phyloP scores from a whole-genome alignment of 2,888 invertebrate genomes.

The Toxonevra muliebris region DNA sequence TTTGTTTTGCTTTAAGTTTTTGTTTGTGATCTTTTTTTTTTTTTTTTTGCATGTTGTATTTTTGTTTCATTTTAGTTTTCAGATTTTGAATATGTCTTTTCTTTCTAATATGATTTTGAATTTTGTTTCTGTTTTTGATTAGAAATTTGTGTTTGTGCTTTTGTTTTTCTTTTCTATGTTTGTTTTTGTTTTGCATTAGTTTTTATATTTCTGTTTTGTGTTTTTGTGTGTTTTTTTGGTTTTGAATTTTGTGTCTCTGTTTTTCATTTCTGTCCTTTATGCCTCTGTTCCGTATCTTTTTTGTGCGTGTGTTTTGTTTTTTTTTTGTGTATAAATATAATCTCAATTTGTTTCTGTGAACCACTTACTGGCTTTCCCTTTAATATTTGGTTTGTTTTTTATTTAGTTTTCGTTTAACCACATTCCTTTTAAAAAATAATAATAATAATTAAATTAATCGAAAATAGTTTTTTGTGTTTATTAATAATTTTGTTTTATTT shows the following conservation, averaged over 20 bases:
- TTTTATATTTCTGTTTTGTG: background rate
- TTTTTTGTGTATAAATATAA: background rate
- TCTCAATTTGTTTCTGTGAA: slow-evolving; percentile 9
- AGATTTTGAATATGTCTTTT: background rate
- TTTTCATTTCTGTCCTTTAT: background rate
- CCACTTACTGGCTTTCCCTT: too few species aligned
- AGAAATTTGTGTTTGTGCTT: background rate
- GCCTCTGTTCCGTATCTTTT: background rate
- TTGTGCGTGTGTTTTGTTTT: background rate
- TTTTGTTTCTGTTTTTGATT: background rate
- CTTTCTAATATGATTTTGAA: too few species aligned
- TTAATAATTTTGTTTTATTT: too few species aligned
- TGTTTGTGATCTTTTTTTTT: background rate
- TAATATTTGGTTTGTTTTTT: too few species aligned
- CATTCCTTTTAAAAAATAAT: too few species aligned
- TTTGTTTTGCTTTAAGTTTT: background rate
- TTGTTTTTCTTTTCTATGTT: background rate
- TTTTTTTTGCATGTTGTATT: background rate
- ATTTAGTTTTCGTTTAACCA: too few species aligned
- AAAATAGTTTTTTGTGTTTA: too few species aligned
- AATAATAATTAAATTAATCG: too few species aligned
- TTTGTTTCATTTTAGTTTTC: background rate
- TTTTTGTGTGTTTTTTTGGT: background rate
- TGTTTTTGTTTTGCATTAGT: background rate
- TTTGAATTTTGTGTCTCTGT: background rate